These are phyloP conservation scores for Xenus cinereus DNA, from an alignment of 2,113 vertebrate genomes.

Conservation along the genomic window DNA sequence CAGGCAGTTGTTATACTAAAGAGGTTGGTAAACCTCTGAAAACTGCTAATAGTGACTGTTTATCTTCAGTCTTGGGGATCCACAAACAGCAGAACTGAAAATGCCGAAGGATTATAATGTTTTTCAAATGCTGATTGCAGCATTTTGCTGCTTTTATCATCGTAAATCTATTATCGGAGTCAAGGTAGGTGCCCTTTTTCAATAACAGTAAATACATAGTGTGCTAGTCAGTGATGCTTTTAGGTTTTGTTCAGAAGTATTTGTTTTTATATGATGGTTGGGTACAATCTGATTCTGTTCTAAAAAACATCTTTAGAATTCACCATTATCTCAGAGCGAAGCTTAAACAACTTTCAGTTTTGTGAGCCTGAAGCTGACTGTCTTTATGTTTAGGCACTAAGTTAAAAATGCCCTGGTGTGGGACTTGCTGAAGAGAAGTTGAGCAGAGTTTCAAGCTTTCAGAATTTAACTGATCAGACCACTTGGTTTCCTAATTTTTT, in stretches of 20 bases:
- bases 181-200: slow-evolving; percentile 81
- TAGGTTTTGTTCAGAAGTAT: not conserved
- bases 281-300: not conserved
- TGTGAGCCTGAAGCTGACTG: not conserved
- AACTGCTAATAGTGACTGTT: not conserved
- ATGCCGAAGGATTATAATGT: slow-evolving; percentile 89
- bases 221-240: not conserved
- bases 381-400: not conserved
- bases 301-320: not conserved
- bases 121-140: slow-evolving; percentile 83
- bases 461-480: not conserved
- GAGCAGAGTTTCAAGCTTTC: not conserved
- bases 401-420: not conserved
- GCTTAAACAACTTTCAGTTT: not conserved
- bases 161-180: slow-evolving; percentile 84
- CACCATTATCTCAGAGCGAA: not conserved
- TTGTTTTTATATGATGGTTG: not conserved
- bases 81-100: slow-evolving; percentile 13
- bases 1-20: not conserved
- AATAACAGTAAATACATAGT: not conserved
- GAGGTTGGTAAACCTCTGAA: not conserved
- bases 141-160: slow-evolving; percentile 94
- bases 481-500: not conserved
- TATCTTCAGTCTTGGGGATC: not conserved
- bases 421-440: not conserved